These are phyloP conservation scores for Paedocypris micromegethes DNA, from an alignment of 2,797 vertebrate species.

Conservation along the genomic window DNA sequence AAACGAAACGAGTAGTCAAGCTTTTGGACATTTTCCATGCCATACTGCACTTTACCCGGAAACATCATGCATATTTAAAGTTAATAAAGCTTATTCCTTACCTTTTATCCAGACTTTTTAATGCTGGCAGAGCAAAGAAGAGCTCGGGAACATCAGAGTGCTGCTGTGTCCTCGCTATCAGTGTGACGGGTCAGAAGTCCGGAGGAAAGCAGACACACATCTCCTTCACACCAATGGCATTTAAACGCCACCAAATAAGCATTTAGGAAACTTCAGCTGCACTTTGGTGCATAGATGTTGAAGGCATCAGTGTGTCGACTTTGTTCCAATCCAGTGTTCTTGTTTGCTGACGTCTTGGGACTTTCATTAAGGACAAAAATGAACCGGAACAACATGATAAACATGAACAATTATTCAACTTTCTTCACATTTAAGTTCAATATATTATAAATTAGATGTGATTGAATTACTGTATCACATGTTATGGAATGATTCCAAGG, in stretches of 20 bases:
- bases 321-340: no score
- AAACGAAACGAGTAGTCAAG: constrained; percentile 67
- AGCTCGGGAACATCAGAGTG: constrained; percentile 29
- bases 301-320: no score
- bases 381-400: no score
- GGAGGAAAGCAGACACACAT: constrained; percentile 24
- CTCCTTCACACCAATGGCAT: constrained; percentile 26
- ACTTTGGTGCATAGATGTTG: no score
- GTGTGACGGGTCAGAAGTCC: constrained; percentile 14
- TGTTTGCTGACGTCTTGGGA: no score
- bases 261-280: no score
- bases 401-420: no score
- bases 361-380: no score
- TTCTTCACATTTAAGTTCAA: no score
- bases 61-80: constrained; percentile 78
- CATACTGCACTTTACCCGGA: constrained; percentile 69
- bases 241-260: constrained; percentile 15
- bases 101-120: constrained; percentile 70
- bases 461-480: no score
- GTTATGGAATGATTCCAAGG: no score
- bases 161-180: constrained; percentile 32
- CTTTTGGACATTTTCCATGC: constrained; percentile 69
- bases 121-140: constrained; percentile 47
- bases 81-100: constrained; percentile 75
- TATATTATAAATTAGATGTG: no score